Evolutionary conservation across 2,888 invertebrate species (phyloP).

Genomic region (Chalcosyrphus nemorum): DNA sequence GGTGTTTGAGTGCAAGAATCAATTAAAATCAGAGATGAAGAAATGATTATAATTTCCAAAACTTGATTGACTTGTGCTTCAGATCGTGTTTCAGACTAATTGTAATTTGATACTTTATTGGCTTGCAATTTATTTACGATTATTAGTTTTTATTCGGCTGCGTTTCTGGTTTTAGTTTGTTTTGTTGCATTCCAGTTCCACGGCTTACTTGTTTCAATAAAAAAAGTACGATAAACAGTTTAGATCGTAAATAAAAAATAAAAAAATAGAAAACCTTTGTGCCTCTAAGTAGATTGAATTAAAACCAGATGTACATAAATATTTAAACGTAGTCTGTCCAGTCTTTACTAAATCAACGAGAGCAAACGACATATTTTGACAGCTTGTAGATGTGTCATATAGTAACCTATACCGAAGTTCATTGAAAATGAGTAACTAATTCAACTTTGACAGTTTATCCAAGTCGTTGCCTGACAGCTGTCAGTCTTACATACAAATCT

Average conservation of each 20-base stretch:
- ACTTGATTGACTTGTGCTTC: slow-evolving; percentile 1
- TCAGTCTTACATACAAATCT: too few relatives aligned
- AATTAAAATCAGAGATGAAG: background rate
- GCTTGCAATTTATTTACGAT: background rate
- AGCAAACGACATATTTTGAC: too few relatives aligned
- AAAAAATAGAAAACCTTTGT: too few relatives aligned
- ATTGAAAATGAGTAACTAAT: too few relatives aligned
- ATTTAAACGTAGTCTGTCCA: too few relatives aligned
- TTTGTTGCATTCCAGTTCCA: background rate
- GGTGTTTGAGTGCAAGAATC: slow-evolving; percentile 1
- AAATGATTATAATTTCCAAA: background rate
- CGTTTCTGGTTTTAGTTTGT: background rate
- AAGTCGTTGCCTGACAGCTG: too few relatives aligned
- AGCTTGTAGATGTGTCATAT: too few relatives aligned
- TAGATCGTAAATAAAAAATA: background rate
- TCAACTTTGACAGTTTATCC: too few relatives aligned
- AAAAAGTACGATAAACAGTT: background rate
- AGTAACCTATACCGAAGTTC: too few relatives aligned
- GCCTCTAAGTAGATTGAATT: too few relatives aligned
- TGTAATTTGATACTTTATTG: slow-evolving; percentile 7
- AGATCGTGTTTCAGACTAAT: background rate
- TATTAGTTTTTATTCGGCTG: background rate
- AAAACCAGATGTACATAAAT: too few relatives aligned
- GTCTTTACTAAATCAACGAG: too few relatives aligned
- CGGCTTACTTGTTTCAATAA: background rate